phyloP scores from a whole-genome alignment of 1,140 invertebrate genomes.

The Drosophila sucinea region DNA sequence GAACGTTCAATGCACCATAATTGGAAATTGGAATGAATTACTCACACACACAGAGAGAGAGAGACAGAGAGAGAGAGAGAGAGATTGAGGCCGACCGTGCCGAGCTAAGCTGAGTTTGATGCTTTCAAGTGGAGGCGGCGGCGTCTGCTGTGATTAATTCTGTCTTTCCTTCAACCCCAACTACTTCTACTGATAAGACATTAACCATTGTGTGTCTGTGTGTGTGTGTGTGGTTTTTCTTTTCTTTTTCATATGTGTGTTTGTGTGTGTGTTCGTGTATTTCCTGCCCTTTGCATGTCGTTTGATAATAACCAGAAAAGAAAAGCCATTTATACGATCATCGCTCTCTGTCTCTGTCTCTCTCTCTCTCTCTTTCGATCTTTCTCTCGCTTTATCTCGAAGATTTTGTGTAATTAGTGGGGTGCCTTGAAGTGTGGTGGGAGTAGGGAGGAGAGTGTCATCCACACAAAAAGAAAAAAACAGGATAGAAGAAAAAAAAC shows the following conservation, averaged over 20 bases:
- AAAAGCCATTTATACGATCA: constrained; percentile 7
- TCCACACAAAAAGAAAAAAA: constrained; percentile 12
- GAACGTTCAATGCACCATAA: constrained; percentile 72
- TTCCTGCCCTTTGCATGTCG: constrained; percentile 74
- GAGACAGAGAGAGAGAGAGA: neutral
- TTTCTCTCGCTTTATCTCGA: neutral
- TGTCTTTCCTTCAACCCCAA: constrained; percentile 20
- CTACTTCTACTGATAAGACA: constrained; percentile 36
- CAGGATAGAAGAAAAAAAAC: constrained; percentile 45
- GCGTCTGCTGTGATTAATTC: constrained; percentile 71
- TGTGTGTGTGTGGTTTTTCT: constrained; percentile 5
- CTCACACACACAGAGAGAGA: neutral
- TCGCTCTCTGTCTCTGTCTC: neutral
- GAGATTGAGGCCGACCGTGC: neutral
- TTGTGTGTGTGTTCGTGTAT: constrained; percentile 24
- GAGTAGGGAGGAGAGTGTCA: constrained; percentile 12
- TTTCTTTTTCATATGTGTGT: constrained; percentile 36
- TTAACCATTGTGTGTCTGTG: constrained; percentile 29
- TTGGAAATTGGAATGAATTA: constrained; percentile 39
- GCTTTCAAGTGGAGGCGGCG: constrained; percentile 66
- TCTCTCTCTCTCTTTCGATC: neutral
- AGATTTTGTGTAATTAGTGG: constrained; percentile 14
- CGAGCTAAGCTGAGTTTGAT: constrained; percentile 14
- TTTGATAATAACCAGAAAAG: constrained; percentile 56
- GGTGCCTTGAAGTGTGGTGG: neutral